Percentiles rank a stretch among this genome's conserved stretches.
Evolutionary conservation across 2,888 invertebrate species (phyloP).

Genomic region (Sesamia inferens): DNA sequence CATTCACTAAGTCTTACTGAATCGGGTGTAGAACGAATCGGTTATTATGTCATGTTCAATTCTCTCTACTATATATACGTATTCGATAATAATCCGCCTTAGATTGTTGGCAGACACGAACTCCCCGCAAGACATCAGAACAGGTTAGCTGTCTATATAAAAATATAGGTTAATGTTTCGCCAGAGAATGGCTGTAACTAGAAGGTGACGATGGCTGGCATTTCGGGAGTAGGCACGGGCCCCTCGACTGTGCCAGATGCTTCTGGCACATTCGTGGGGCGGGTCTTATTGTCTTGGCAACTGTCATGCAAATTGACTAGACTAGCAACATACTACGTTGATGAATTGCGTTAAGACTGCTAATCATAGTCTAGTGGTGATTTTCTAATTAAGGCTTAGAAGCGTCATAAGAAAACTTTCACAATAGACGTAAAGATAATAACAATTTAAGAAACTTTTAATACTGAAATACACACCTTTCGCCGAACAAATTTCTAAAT

Average conservation of each 20-base stretch:
- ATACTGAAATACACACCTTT: conserved; percentile 3
- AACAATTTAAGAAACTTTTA: not conserved
- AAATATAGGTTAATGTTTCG: conserved; percentile 30
- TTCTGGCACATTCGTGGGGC: no score
- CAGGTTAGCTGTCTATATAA: not conserved
- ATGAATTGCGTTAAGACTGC: not conserved
- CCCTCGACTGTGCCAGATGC: not conserved
- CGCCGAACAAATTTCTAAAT: conserved; percentile 1
- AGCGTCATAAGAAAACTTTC: not conserved
- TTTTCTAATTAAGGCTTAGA: not conserved
- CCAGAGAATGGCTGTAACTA: not conserved
- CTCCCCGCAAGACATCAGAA: conserved; percentile 18
- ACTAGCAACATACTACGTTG: no score
- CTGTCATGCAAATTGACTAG: not conserved
- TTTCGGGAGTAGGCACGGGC: not conserved
- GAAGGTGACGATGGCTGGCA: not conserved
- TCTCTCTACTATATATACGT: no score
- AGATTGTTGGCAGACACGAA: conserved; percentile 5
- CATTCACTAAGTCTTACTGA: conserved; percentile 11
- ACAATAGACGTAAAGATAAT: conserved; percentile 4
- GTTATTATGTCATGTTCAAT: conserved; percentile 22
- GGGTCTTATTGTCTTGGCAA: not conserved
- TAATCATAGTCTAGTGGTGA: not conserved
- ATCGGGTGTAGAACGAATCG: not conserved
- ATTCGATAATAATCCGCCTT: conserved; percentile 33